A percentile compares a stretch with the other conserved stretches of the same genome.
These are phyloP conservation scores for Protophormia terraenovae DNA, from an alignment of 2,888 invertebrate species.

Conservation along the genomic window DNA sequence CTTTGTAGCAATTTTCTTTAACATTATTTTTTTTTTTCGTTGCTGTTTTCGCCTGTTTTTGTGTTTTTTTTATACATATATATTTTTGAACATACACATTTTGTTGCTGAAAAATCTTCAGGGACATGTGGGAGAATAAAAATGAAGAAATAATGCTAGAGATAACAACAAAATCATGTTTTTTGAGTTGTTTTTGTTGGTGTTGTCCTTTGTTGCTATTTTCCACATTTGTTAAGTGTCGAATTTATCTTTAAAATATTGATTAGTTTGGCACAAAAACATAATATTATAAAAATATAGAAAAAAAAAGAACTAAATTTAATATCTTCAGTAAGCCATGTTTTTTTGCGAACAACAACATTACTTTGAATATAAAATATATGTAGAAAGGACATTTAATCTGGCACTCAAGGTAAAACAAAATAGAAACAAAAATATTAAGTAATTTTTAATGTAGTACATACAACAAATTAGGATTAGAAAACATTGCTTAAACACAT, in stretches of 20 bases:
- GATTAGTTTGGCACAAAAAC: slow-evolving; percentile 45
- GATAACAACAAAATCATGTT: slow-evolving; percentile 50
- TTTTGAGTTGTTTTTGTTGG: neutral
- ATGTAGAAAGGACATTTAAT: neutral
- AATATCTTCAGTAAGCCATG: neutral
- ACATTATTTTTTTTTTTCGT: neutral
- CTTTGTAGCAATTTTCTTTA: slow-evolving; percentile 29
- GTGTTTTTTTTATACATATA: neutral
- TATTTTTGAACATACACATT: neutral
- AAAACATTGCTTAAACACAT: no score
- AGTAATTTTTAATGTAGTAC: no score
- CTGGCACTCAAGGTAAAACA: slow-evolving; percentile 3
- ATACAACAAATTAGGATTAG: no score
- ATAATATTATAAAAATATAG: neutral
- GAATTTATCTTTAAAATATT: slow-evolving; percentile 59
- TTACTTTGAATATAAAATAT: neutral
- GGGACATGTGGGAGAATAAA: slow-evolving; percentile 49
- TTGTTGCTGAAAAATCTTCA: slow-evolving; percentile 32
- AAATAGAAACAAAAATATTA: no score
- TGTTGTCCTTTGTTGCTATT: neutral
- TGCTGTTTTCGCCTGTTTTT: neutral
- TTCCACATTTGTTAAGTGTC: slow-evolving; percentile 41
- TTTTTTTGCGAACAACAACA: neutral
- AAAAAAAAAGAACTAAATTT: neutral
- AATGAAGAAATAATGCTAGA: slow-evolving; percentile 23